Evolutionary conservation across 2,797 vertebrate species (phyloP), one percentile per base, ranked within the genome.

Genomic region (Gorsachius magnificus): DNA sequence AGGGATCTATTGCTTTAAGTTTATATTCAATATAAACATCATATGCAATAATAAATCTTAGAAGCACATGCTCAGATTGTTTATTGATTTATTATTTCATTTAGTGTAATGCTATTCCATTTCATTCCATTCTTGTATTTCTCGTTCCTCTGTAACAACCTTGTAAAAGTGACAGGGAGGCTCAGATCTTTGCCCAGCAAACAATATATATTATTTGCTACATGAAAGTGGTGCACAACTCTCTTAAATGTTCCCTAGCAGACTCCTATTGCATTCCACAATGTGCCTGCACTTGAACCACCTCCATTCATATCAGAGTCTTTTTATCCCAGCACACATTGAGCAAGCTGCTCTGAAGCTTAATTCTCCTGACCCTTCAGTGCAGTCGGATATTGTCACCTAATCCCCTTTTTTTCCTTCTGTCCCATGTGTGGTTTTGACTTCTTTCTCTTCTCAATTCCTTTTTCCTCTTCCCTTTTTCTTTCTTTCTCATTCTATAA

Each of bases 351-450:
- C 97, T 98, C 97, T 94, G 97, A 98, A 97, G 97, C 98, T 98
- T 97, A 98, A 98, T 98, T 98, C 98, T 98, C 97, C 97, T 98
- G 98, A 98, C 98, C 98, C 97, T 97, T 98, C 96, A 97, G 95
- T 98, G 97, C 98, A 98, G 98, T 98, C 98, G 97, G 97, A 98
- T 98, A 98, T 98, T 98, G 98, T 98, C 97, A 97, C 98, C 98
- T 98, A 98, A 98, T 98, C 98, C 98, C 97, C 96, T 98, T 97
- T 98, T 98, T 98, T 98, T 96, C 98, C 97, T 96, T 96, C 98
- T 97, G 97, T 97, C 98, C 98, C 97, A 98, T 98, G 98, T 97
- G 98, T 98, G 97, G 98, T 98, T 98, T 98, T 98, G 98, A 98
- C 98, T 98, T 98, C 97, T 98, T 98, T 98, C 97, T 98, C 97